A percentile compares a stretch with the other conserved stretches of the same genome.
phyloP scores from a whole-genome alignment of 2,888 invertebrate genomes.

The Adelognathus sp. region DNA sequence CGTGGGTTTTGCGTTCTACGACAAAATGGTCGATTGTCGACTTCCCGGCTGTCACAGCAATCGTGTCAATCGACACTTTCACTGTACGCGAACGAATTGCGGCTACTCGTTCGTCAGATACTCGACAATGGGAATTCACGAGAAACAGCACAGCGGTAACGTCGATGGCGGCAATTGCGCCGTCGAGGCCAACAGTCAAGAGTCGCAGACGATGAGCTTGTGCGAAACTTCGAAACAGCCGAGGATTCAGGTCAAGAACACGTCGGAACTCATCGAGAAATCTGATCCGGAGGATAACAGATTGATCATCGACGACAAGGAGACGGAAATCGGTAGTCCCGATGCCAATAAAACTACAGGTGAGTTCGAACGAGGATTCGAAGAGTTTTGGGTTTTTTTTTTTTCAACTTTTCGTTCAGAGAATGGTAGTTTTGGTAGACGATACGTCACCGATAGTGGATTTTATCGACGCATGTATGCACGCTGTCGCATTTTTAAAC shows the following conservation, averaged over 20 bases:
- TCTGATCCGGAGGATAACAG: conserved; percentile 68
- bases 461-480: conserved; percentile 43
- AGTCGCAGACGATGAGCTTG: conserved; percentile 62
- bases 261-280: conserved; percentile 78
- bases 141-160: conserved; percentile 84
- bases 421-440: background rate
- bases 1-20: conserved; percentile 93
- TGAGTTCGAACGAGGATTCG: conserved; percentile 67
- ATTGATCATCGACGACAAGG: conserved; percentile 74
- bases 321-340: conserved; percentile 71
- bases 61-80: conserved; percentile 88
- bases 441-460: background rate
- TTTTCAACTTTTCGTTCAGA: conserved; percentile 24
- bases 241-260: conserved; percentile 78
- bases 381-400: conserved; percentile 49
- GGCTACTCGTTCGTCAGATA: conserved; percentile 89
- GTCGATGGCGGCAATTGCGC: conserved; percentile 38
- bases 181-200: conserved; percentile 55
- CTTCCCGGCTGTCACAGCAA: conserved; percentile 87
- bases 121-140: conserved; percentile 88
- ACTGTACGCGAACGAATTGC: conserved; percentile 88
- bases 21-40: conserved; percentile 87
- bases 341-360: conserved; percentile 78
- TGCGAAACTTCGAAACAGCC: conserved; percentile 75
- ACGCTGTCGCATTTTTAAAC: conserved; percentile 19